Evolutionary conservation across 2,797 vertebrate species (phyloP), one percentile per base, ranked within the genome.

Genomic region (Thalassophryne amazonica): DNA sequence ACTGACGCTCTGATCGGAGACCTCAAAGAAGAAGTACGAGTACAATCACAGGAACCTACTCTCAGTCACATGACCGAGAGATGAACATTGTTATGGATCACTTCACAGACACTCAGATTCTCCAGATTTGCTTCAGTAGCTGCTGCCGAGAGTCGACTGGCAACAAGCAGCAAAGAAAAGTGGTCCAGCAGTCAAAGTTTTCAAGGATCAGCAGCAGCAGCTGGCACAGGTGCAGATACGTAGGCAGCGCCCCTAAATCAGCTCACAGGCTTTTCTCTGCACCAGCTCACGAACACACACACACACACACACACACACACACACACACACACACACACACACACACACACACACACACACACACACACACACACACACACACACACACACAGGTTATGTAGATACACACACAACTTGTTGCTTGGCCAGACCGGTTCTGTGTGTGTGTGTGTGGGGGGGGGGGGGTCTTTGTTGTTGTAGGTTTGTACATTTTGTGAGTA

Each of bases 41-140:
- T 72, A 77, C 69, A 61, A 69, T 76, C 49, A 7, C 43, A 61
- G 12, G 47, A 59, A 46, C 60, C 29, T 59, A n/a, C n/a, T n/a
- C n/a, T n/a, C n/a, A n/a, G n/a, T n/a, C n/a, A n/a, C n/a, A n/a
- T n/a, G n/a, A n/a, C n/a, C n/a, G n/a, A n/a, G n/a, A n/a, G n/a
- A n/a, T n/a, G n/a, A n/a, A n/a, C n/a, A n/a, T n/a, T n/a, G n/a
- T n/a, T n/a, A n/a, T n/a, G n/a, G n/a, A n/a, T n/a, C n/a, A n/a
- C n/a, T n/a, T n/a, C n/a, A n/a, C n/a, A n/a, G n/a, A n/a, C n/a
- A n/a, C n/a, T n/a, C n/a, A n/a, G n/a, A n/a, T n/a, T n/a, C 13
- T 19, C 0, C 10, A 40, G 54, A 50, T 32, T 23, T 12, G 16
- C 34, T 36, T 18, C 36, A n/a, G n/a, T 51, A 24, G 6, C 33